These are phyloP conservation scores for Drosophila villosipedis DNA, from an alignment of 2,888 invertebrate species.

Conservation along the genomic window DNA sequence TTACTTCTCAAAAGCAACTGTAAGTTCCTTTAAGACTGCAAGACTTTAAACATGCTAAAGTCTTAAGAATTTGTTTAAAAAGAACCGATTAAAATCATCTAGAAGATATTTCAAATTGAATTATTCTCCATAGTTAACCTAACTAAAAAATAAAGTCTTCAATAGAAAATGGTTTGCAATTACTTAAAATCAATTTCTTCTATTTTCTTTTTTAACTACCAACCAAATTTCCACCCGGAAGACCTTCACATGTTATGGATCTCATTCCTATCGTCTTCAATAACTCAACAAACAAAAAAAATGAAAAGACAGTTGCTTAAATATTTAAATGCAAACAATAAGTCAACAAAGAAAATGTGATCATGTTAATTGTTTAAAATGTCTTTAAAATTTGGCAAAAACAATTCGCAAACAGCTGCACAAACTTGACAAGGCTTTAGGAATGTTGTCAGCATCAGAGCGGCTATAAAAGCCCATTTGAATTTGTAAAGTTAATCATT, in stretches of 20 bases:
- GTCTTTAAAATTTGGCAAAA: slow-evolving; percentile 16
- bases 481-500: background rate
- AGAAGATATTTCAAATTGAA: too few species aligned
- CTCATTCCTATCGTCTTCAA: background rate
- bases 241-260: background rate
- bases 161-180: background rate
- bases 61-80: background rate
- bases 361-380: slow-evolving; percentile 6
- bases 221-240: background rate
- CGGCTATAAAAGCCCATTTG: slow-evolving; percentile 13
- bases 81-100: too few species aligned
- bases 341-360: background rate
- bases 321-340: slow-evolving; percentile 11
- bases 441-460: too few species aligned
- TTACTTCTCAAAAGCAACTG: background rate
- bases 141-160: background rate
- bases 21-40: background rate
- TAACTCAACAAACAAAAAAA: background rate
- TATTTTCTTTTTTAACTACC: background rate
- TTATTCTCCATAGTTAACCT: background rate
- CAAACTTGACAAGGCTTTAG: slow-evolving; percentile 1
- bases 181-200: background rate
- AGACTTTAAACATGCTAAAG: background rate
- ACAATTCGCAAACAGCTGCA: slow-evolving; percentile 30
- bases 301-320: slow-evolving; percentile 22